phyloP scores from a whole-genome alignment of 1,140 invertebrate genomes.

The Drosophila aff. region DNA sequence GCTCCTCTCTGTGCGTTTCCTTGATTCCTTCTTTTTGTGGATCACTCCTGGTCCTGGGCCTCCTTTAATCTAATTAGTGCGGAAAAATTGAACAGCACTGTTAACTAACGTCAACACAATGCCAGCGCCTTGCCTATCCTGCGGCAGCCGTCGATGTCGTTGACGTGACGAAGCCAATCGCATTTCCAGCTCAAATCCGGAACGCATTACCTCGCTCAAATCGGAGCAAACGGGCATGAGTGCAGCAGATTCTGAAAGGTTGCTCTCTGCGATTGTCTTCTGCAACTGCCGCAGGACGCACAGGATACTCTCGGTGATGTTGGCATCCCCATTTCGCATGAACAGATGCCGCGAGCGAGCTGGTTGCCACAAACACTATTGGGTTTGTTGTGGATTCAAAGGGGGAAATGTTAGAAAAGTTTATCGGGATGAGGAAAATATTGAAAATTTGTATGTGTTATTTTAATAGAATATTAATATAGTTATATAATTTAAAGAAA shows the following conservation, averaged over 20 bases:
- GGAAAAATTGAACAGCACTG: constrained; percentile 76
- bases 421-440: background rate
- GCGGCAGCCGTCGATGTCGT: constrained; percentile 42
- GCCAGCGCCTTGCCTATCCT: constrained; percentile 42
- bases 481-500: background rate
- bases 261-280: constrained; percentile 1
- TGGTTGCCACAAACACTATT: constrained; percentile 10
- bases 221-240: constrained; percentile 19
- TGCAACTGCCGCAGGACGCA: constrained; percentile 38
- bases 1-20: constrained; percentile 21
- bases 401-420: background rate
- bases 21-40: constrained; percentile 35
- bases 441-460: background rate
- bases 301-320: constrained; percentile 36
- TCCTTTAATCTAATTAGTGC: constrained; percentile 81
- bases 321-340: constrained; percentile 29
- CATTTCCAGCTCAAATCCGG: constrained; percentile 49
- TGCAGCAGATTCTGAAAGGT: constrained; percentile 29
- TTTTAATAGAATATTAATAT: background rate
- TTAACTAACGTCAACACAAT: constrained; percentile 71
- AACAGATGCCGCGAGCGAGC: constrained; percentile 7
- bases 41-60: constrained; percentile 36
- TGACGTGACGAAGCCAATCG: constrained; percentile 57
- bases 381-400: constrained; percentile 8
- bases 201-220: constrained; percentile 37